Conservation (phyloP, 2,797 vertebrate species). For the Antrozous pallidus region DNA sequence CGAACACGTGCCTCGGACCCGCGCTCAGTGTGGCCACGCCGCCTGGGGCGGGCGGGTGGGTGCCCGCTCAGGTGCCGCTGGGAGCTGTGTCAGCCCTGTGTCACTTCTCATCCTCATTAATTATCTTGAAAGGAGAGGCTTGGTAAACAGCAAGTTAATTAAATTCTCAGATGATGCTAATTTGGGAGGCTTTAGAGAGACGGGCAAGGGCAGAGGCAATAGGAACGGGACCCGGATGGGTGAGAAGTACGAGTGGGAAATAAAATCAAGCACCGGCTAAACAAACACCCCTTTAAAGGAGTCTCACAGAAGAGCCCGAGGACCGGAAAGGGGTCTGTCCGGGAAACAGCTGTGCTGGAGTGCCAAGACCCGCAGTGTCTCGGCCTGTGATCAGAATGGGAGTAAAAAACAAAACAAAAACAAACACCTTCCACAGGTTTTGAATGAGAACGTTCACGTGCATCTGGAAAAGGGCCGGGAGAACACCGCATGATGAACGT, state of each 20-base stretch:
- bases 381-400: not conserved
- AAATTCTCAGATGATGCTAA: slow-evolving; percentile 84
- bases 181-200: slow-evolving; percentile 79
- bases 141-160: slow-evolving; percentile 84
- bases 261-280: slow-evolving; percentile 59
- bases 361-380: not conserved
- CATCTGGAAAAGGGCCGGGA: not conserved
- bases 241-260: slow-evolving; percentile 74
- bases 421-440: not conserved
- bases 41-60: not conserved
- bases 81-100: slow-evolving; percentile 72
- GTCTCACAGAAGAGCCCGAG: not conserved
- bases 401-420: not conserved
- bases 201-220: slow-evolving; percentile 77
- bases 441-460: not conserved
- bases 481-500: not conserved
- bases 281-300: slow-evolving; percentile 36
- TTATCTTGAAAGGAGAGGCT: slow-evolving; percentile 81
- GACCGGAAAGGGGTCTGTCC: not conserved
- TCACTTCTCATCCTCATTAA: slow-evolving; percentile 84
- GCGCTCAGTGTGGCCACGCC: accelerated
- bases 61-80: slow-evolving; percentile 72
- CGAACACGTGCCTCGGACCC: not conserved
- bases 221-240: slow-evolving; percentile 73
- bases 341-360: not conserved